Evolutionary conservation across 2,797 vertebrate genomes (phyloP).

Genomic region (Poecilia velifera): DNA sequence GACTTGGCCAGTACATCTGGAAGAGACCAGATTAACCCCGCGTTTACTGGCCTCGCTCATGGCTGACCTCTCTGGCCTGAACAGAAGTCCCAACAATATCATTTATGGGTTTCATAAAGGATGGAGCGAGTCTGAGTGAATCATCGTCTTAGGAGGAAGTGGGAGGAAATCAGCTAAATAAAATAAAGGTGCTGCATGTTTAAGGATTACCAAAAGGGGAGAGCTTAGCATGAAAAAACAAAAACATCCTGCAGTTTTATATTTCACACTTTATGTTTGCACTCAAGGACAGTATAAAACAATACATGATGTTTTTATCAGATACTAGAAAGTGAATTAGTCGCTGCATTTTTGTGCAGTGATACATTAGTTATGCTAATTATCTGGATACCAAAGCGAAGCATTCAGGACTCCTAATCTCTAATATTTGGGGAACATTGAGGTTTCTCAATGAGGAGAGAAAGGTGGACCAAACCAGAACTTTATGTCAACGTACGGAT

Average conservation of each 20-base stretch:
- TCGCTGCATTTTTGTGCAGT: background rate
- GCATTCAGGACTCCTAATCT: too few relatives aligned
- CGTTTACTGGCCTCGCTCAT: conserved; percentile 50
- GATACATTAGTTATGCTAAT: too few relatives aligned
- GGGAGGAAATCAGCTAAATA: conserved; percentile 25
- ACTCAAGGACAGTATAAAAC: background rate
- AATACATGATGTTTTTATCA: background rate
- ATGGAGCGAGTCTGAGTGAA: conserved; percentile 33
- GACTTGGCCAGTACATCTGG: conserved; percentile 70
- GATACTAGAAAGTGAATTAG: background rate
- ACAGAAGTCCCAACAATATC: conserved; percentile 49
- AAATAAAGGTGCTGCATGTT: conserved; percentile 17
- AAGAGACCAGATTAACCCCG: conserved; percentile 70
- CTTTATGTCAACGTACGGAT: background rate
- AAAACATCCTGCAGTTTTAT: background rate
- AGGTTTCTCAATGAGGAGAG: background rate
- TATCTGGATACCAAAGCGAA: too few relatives aligned
- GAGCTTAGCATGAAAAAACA: conserved; percentile 8
- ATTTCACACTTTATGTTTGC: background rate
- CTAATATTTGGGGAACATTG: background rate
- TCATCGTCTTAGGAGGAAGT: conserved; percentile 21
- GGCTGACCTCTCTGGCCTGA: conserved; percentile 63
- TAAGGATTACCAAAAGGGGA: background rate
- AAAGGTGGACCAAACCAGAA: background rate
- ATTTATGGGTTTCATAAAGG: conserved; percentile 50